These are phyloP conservation scores for Gymnoscopelus braueri DNA, from an alignment of 2,797 vertebrate species.

Conservation along the genomic window DNA sequence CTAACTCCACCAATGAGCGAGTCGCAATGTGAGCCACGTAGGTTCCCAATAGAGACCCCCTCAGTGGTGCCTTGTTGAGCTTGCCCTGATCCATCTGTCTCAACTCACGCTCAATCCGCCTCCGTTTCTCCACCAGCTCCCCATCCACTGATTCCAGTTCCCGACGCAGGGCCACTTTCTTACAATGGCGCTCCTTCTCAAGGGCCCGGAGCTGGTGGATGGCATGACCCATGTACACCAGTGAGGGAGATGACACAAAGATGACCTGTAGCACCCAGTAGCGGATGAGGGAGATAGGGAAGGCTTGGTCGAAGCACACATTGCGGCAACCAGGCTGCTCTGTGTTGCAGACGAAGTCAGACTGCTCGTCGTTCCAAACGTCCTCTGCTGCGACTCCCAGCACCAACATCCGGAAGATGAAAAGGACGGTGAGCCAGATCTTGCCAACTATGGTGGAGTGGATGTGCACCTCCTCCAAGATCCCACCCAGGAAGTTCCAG, in stretches of 20 bases:
- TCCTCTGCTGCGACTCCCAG: constrained; percentile 90
- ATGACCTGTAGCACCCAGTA: constrained; percentile 93
- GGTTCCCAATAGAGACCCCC: constrained; percentile 86
- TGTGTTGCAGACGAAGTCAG: constrained; percentile 91
- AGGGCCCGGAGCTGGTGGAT: constrained; percentile 87
- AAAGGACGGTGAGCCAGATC: constrained; percentile 93
- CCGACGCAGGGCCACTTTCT: constrained; percentile 84
- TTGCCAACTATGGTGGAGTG: constrained; percentile 93
- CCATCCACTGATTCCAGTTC: constrained; percentile 82
- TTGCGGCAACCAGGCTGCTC: constrained; percentile 91
- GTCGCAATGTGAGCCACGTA: constrained; percentile 88
- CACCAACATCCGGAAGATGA: constrained; percentile 91
- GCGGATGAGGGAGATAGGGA: constrained; percentile 92
- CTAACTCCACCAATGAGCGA: constrained; percentile 84
- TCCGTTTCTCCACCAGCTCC: constrained; percentile 78
- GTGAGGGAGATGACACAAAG: constrained; percentile 90
- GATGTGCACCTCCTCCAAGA: constrained; percentile 93
- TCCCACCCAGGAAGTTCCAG: constrained; percentile 92
- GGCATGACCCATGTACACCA: constrained; percentile 92
- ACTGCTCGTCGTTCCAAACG: constrained; percentile 92
- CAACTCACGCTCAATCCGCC: constrained; percentile 85
- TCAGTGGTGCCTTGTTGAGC: constrained; percentile 87
- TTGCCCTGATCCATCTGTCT: constrained; percentile 87
- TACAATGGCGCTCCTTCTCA: constrained; percentile 90
- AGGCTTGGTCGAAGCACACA: constrained; percentile 89